Conservation (phyloP, 2,888 invertebrate genomes). For the Sarcophaga caerulescens region DNA sequence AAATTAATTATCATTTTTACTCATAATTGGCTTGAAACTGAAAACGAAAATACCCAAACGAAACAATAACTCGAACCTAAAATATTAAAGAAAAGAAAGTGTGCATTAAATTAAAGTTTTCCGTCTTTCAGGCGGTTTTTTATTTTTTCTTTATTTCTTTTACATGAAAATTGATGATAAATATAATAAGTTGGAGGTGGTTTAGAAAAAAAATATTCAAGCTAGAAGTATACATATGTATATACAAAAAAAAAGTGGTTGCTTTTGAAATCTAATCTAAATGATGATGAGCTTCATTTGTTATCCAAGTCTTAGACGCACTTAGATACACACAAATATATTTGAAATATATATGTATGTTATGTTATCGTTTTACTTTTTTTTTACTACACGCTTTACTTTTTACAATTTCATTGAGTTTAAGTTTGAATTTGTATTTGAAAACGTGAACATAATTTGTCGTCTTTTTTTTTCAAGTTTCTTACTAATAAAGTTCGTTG, state of each 20-base stretch:
- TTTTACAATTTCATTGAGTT: slow-evolving; percentile 5
- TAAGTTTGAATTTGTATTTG: slow-evolving; percentile 23
- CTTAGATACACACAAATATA: slow-evolving; percentile 5
- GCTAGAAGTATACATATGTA: neutral
- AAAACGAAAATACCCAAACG: slow-evolving; percentile 17
- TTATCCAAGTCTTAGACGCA: slow-evolving; percentile 14
- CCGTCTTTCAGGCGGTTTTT: slow-evolving; percentile 1
- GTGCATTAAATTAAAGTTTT: slow-evolving; percentile 54
- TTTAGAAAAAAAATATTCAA: neutral
- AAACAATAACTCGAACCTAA: slow-evolving; percentile 20
- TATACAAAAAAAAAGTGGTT: slow-evolving; percentile 21
- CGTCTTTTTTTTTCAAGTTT: slow-evolving; percentile 14
- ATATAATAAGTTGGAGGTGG: slow-evolving; percentile 20
- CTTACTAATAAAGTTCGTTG: slow-evolving; percentile 30
- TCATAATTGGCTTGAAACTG: slow-evolving; percentile 57
- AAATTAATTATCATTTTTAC: slow-evolving; percentile 67
- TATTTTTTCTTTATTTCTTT: neutral
- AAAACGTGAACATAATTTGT: slow-evolving; percentile 42
- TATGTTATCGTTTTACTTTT: neutral
- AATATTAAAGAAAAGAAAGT: slow-evolving; percentile 56
- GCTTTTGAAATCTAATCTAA: slow-evolving; percentile 37
- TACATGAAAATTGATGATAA: slow-evolving; percentile 33
- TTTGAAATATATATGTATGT: neutral
- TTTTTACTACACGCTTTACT: neutral
- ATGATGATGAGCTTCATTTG: slow-evolving; percentile 55